Percentiles rank a stretch among this genome's conserved stretches.
Conservation (phyloP, 2,797 vertebrate genomes). For the Trichosurus vulpecula region DNA sequence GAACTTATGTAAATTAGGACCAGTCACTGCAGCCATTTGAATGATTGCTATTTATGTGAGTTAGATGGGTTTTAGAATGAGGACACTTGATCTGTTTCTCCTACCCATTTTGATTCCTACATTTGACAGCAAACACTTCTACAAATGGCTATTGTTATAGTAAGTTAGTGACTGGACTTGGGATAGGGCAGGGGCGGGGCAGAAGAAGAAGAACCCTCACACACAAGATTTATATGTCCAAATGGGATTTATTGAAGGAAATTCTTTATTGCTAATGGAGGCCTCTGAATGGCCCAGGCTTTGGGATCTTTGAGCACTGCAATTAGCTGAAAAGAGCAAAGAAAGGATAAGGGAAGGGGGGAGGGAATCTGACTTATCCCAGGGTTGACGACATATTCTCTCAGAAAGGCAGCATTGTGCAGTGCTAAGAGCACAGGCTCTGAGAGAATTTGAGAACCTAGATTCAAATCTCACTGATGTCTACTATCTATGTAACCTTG, state of each 20-base stretch:
- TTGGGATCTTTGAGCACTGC: neutral
- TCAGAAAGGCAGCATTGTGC: neutral
- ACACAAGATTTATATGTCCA: neutral
- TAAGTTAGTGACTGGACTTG: neutral
- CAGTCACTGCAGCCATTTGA: neutral
- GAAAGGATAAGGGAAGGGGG: neutral
- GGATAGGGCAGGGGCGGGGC: accelerated
- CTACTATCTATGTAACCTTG: neutral
- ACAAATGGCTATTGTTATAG: neutral
- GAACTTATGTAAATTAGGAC: neutral
- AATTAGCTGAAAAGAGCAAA: neutral
- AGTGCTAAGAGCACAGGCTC: neutral
- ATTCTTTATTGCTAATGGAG: neutral
- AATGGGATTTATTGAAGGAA: neutral
- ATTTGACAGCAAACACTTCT: neutral
- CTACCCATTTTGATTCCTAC: neutral
- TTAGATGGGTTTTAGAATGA: no score
- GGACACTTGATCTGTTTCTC: no score
- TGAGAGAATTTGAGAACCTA: neutral
- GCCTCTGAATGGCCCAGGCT: neutral
- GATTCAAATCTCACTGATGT: neutral
- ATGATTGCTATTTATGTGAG: no score
- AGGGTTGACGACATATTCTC: no score
- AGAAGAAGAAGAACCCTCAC: neutral
- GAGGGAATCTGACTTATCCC: neutral